A percentile compares a stretch with the other conserved stretches of the same genome.
These are phyloP conservation scores for Cactoblastis cactorum DNA, from an alignment of 2,888 invertebrate species.

Conservation along the genomic window DNA sequence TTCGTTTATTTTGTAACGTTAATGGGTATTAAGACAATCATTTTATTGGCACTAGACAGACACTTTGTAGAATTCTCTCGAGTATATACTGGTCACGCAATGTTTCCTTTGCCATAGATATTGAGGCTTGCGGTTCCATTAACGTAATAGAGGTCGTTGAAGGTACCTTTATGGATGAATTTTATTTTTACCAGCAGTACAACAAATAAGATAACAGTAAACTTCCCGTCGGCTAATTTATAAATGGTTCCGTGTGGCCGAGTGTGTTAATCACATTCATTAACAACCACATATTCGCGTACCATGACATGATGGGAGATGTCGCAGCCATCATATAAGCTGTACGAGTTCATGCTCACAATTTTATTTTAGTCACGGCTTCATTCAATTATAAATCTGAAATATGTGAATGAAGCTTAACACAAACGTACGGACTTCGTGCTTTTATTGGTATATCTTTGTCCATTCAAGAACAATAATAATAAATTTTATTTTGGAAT, in stretches of 20 bases:
- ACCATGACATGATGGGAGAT: constrained; percentile 63
- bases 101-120: constrained; percentile 40
- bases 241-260: constrained; percentile 42
- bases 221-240: constrained; percentile 47
- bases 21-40: constrained; percentile 12
- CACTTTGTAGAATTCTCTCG: constrained; percentile 12
- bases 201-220: constrained; percentile 37
- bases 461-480: too few relatives aligned
- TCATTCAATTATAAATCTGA: not conserved
- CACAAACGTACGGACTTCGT: too few relatives aligned
- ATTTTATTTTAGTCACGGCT: constrained; percentile 19
- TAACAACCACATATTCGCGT: constrained; percentile 35
- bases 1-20: not conserved
- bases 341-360: constrained; percentile 17
- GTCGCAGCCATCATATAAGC: constrained; percentile 40
- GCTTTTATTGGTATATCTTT: too few relatives aligned
- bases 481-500: too few relatives aligned
- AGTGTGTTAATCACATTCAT: constrained; percentile 49
- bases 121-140: constrained; percentile 40
- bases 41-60: constrained; percentile 10
- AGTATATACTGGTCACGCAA: constrained; percentile 46
- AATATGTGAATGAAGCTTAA: not conserved
- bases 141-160: constrained; percentile 40
- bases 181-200: constrained; percentile 26
- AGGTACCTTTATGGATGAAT: constrained; percentile 24